Conservation (phyloP, 2,113 vertebrate genomes). For the Jaculus jaculus region DNA sequence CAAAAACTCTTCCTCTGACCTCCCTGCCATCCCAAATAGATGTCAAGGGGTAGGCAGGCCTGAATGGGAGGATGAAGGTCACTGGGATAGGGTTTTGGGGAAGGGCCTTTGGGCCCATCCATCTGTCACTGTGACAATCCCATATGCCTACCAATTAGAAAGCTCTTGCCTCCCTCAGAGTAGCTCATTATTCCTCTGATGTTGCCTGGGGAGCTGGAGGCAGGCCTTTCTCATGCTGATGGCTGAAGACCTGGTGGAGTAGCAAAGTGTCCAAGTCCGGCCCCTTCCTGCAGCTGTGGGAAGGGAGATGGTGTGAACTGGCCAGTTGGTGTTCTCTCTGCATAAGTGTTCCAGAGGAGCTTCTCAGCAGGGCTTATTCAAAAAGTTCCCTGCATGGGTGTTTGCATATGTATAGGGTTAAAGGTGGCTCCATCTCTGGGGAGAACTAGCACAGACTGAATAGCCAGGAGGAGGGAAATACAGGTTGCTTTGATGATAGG, state of each 20-base stretch:
- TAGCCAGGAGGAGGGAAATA: background rate
- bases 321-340: background rate
- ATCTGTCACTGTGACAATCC: constrained; percentile 56
- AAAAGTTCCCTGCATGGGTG: background rate
- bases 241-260: background rate
- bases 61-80: background rate
- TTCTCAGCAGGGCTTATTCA: background rate
- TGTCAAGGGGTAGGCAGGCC: background rate
- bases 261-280: background rate
- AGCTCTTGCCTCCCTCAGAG: constrained; percentile 18
- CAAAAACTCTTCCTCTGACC: background rate
- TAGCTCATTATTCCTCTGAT: constrained; percentile 53
- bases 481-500: background rate
- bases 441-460: background rate
- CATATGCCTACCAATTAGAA: constrained; percentile 61
- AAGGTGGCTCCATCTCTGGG: background rate
- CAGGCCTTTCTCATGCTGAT: background rate
- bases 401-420: background rate
- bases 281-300: background rate
- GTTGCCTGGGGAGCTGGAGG: constrained; percentile 36
- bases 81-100: background rate
- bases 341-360: background rate
- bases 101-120: constrained; percentile 13
- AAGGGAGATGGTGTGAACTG: background rate
- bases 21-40: background rate